phyloP scores from a whole-genome alignment of 2,888 invertebrate genomes.

The Noctua janthe region DNA sequence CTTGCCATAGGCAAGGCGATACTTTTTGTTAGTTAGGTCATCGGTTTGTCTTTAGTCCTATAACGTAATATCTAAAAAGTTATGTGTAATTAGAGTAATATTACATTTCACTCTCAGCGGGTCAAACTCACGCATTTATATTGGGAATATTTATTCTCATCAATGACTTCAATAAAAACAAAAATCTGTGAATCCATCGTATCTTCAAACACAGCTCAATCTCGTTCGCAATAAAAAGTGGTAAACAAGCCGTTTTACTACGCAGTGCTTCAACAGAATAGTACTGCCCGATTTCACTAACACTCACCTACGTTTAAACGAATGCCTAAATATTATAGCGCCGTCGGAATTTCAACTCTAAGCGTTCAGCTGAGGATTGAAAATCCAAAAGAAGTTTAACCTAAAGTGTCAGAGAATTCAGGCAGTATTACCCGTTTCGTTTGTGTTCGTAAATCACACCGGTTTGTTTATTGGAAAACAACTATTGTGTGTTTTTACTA shows the following conservation, averaged over 20 bases:
- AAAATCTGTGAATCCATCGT: background rate
- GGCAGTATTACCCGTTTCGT: background rate
- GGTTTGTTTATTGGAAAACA: slow-evolving; percentile 52
- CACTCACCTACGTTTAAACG: background rate
- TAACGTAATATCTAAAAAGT: background rate
- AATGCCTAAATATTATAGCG: background rate
- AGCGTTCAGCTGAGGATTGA: background rate
- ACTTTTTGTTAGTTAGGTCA: background rate
- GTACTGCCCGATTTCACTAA: background rate
- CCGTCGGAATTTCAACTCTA: background rate
- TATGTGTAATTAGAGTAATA: too few species aligned
- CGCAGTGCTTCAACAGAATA: slow-evolving; percentile 4
- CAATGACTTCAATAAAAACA: slow-evolving; percentile 4
- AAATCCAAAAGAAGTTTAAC: background rate
- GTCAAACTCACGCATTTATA: background rate
- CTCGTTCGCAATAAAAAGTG: slow-evolving; percentile 35
- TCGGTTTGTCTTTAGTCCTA: background rate
- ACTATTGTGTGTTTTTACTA: slow-evolving; percentile 15
- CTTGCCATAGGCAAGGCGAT: too few species aligned
- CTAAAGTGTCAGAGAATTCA: background rate
- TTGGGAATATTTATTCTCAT: background rate
- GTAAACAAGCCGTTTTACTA: slow-evolving; percentile 42
- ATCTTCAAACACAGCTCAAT: slow-evolving; percentile 40
- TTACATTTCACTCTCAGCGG: too few species aligned
- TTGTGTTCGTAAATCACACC: slow-evolving; percentile 41